Base-by-base conservation (phyloP, 2,888 invertebrate genomes). In the Caradrina kadenii region DNA sequence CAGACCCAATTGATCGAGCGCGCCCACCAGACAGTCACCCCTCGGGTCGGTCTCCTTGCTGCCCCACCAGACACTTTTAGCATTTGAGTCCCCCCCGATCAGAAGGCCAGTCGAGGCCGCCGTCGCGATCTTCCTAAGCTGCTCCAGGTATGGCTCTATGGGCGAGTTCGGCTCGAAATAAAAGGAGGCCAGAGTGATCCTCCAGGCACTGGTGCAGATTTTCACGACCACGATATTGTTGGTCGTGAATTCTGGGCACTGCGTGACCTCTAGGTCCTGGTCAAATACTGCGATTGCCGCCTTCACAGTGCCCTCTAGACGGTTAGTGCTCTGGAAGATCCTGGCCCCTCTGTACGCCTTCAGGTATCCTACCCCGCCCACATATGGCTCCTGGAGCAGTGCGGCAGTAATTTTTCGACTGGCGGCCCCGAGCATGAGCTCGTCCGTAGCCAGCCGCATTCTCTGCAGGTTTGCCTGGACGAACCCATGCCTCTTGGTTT, bases 371-470 rank as follows among this genome's bases (percentile, higher is more conserved):
- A 5, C 19, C 11, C 26, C 4, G 1, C 53, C 53, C 26, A 53
- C 53, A 17, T 53, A 53, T 13, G 53, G 53, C 26, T 53, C 53
- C 53, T 53, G 53, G 26, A 53, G 13, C 26, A 53, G 26, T 2
- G 53, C 5, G 15, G 5, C 26, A 0, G 5, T 17, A 1, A 26
- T 0, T 17, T 17, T 26, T 4, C 26, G 26, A 0, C 11, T 15
- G 4, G 1, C 26, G 15, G 53, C 53, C 8, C 13, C 53, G 0
- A 26, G 1, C 22, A 53, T 26, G 1, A 53, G 3, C 17, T 53
- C 53, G 15, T 53, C 7, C 13, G 26, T 53, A 15, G 53, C 53
- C 15, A 53, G 53, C n/a, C 26, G 8, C 5, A 10, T 26, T 7
- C 26, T 13, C n/a, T 53, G 26, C 17, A 22, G 26, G 26, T 26